phyloP scores from a whole-genome alignment of 30 jellyfish, hydroid and myxozoan genomes.

The Pseudorhiza aurosa region DNA sequence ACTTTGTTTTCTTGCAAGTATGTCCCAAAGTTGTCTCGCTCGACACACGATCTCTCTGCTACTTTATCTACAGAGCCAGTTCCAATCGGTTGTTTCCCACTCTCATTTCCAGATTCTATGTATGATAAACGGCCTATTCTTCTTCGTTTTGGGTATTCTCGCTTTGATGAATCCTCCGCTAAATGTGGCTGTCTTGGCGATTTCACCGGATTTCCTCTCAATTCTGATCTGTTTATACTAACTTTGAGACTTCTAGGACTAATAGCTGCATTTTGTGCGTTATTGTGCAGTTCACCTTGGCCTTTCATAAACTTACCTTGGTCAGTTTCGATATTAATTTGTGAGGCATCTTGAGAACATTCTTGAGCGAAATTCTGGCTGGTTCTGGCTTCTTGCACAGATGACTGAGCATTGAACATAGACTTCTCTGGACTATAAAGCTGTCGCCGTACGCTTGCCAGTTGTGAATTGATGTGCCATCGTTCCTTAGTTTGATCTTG shows the following conservation, averaged over 20 bases:
- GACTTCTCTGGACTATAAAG: constrained; percentile 19
- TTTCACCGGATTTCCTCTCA: constrained; percentile 16
- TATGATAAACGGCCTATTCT: constrained; percentile 31
- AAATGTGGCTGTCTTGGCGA: not conserved
- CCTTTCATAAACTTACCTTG: not conserved
- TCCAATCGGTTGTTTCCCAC: not conserved
- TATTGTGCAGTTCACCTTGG: constrained; percentile 2
- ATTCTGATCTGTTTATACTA: constrained; percentile 28
- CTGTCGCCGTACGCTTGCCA: constrained; percentile 42
- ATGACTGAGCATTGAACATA: too few relatives aligned
- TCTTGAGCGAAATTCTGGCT: too few relatives aligned
- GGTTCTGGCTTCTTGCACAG: not conserved
- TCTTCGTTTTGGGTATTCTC: constrained; percentile 41
- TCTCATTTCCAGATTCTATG: constrained; percentile 2
- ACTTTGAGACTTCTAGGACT: constrained; percentile 63
- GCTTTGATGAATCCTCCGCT: not conserved
- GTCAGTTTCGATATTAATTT: not conserved
- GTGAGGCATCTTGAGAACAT: not conserved
- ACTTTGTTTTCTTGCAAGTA: not conserved
- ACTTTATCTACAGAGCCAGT: not conserved
- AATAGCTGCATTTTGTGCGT: not conserved
- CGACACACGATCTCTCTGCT: not conserved
- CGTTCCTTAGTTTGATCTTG: not conserved
- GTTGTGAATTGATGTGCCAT: not conserved
- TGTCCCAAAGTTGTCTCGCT: not conserved